Evolutionary conservation across 2,113 vertebrate species (phyloP).

Genomic region (Urocitellus parryii): DNA sequence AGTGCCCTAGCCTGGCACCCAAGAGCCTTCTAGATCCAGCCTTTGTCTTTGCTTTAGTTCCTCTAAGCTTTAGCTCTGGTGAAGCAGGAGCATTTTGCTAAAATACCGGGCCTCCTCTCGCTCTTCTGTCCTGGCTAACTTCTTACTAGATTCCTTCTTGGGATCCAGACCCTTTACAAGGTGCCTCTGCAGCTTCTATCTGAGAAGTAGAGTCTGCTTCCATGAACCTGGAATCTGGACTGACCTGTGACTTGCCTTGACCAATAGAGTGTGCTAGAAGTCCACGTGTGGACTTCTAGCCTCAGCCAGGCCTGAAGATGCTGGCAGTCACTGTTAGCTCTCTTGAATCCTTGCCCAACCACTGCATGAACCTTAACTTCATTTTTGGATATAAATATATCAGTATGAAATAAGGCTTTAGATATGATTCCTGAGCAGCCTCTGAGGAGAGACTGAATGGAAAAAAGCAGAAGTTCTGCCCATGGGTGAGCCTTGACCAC

Average conservation of each 20-base stretch:
- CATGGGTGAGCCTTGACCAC: background rate
- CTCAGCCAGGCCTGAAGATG: background rate
- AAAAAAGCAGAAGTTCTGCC: background rate
- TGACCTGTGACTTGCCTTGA: background rate
- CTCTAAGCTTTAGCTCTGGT: background rate
- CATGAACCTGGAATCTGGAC: background rate
- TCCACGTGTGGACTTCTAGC: background rate
- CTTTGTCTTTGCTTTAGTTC: background rate
- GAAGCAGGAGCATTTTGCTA: background rate
- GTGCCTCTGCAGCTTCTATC: background rate
- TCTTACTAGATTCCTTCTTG: background rate
- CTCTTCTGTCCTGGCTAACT: background rate
- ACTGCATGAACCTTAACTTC: background rate
- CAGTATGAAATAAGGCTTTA: background rate
- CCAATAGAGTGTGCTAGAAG: background rate
- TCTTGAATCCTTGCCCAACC: background rate
- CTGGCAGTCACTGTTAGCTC: background rate
- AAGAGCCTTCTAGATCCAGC: background rate
- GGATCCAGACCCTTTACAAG: background rate
- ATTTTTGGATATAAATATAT: background rate
- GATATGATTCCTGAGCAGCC: background rate
- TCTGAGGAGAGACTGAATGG: background rate
- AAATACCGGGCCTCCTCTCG: too few species aligned
- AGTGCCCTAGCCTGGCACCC: background rate
- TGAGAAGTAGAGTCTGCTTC: background rate